Conservation (phyloP, 2,888 invertebrate species). For the Prosopocoilus inquinatus region DNA sequence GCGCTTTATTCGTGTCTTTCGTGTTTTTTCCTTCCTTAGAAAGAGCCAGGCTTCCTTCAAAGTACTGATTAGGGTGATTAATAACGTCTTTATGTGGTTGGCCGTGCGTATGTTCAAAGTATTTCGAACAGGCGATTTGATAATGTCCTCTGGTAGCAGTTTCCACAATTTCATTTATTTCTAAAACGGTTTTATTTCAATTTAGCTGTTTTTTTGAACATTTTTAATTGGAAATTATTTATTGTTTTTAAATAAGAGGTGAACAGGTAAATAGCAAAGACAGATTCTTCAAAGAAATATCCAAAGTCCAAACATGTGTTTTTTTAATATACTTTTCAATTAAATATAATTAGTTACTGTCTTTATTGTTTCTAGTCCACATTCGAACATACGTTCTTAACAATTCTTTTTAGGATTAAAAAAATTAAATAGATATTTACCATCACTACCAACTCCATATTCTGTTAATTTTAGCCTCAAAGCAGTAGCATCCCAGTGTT, state of each 20-base stretch:
- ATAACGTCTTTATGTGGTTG: conserved; percentile 65
- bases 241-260: too few species aligned
- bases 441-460: conserved; percentile 62
- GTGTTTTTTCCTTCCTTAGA: conserved; percentile 29
- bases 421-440: conserved; percentile 46
- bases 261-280: not conserved
- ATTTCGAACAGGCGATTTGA: conserved; percentile 86
- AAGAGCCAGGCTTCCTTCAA: conserved; percentile 66
- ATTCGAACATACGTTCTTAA: too few species aligned
- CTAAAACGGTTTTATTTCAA: conserved; percentile 50
- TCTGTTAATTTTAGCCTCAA: conserved; percentile 71
- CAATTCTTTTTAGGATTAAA: too few species aligned
- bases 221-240: not conserved
- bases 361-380: too few species aligned
- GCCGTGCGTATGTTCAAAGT: conserved; percentile 72
- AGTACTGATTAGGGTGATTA: conserved; percentile 91
- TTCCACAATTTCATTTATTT: conserved; percentile 68
- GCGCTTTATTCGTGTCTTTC: too few species aligned
- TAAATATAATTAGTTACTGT: too few species aligned
- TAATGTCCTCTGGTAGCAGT: conserved; percentile 76
- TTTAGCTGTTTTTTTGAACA: not conserved
- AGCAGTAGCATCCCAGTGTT: conserved; percentile 69
- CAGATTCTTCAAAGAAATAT: too few species aligned
- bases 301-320: too few species aligned
- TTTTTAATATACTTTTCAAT: too few species aligned